Percentiles rank a stretch among this genome's conserved stretches.
These are phyloP conservation scores for Hypomecis punctinalis DNA, from an alignment of 2,888 invertebrate species.

Conservation along the genomic window DNA sequence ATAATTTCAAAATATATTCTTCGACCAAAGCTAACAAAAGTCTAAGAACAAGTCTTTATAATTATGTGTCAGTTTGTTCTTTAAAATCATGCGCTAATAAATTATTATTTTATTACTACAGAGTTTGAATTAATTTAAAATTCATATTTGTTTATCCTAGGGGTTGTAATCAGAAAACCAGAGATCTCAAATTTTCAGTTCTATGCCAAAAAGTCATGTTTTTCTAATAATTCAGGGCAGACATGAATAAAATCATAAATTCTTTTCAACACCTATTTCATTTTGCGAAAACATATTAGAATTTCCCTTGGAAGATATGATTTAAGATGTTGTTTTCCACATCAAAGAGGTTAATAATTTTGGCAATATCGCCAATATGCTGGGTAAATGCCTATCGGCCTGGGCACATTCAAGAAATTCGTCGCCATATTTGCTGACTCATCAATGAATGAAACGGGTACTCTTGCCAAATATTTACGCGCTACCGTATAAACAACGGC, in stretches of 20 bases:
- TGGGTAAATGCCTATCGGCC: constrained; percentile 47
- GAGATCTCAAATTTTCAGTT: too few relatives aligned
- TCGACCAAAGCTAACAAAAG: too few relatives aligned
- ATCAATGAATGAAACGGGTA: constrained; percentile 52
- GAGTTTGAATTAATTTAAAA: too few relatives aligned
- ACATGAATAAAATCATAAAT: not conserved
- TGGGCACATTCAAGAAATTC: constrained; percentile 44
- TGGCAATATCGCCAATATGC: constrained; percentile 54
- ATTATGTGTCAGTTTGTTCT: too few relatives aligned
- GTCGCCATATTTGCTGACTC: constrained; percentile 49
- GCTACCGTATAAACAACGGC: constrained; percentile 38
- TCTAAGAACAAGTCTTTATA: too few relatives aligned
- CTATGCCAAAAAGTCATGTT: too few relatives aligned
- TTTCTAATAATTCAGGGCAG: too few relatives aligned
- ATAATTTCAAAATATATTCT: not conserved
- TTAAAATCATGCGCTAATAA: too few relatives aligned
- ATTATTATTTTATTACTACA: too few relatives aligned
- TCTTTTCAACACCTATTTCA: not conserved
- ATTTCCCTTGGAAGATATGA: not conserved
- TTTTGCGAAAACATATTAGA: not conserved
- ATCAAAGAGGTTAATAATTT: constrained; percentile 41
- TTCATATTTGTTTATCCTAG: too few relatives aligned
- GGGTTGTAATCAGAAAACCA: too few relatives aligned
- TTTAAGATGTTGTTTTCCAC: constrained; percentile 12
- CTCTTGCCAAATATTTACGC: constrained; percentile 54